Conservation (phyloP, 2,113 vertebrate species). For the Aphyosemion australe region DNA sequence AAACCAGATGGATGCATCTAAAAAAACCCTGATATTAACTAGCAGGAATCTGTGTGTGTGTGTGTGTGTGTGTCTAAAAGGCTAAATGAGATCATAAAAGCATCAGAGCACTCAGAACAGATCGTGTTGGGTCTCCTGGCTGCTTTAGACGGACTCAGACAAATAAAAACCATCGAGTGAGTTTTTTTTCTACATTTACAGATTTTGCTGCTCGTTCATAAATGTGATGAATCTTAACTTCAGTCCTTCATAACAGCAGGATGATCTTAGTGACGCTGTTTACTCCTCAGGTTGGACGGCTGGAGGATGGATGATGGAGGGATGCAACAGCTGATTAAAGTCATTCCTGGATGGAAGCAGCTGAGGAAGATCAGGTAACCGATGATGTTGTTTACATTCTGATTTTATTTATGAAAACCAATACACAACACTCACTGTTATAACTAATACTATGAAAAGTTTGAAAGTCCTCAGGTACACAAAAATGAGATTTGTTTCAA, state of each 20-base stretch:
- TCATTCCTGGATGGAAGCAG: conserved; percentile 75
- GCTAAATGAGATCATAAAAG: conserved; percentile 71
- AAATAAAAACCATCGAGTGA: conserved; percentile 81
- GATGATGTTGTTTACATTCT: no score
- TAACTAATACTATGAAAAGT: no score
- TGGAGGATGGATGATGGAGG: conserved; percentile 81
- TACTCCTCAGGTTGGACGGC: conserved; percentile 79
- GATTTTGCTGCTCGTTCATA: no score
- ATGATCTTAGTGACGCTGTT: neutral
- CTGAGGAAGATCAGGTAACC: conserved; percentile 83
- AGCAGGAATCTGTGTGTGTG: conserved; percentile 20
- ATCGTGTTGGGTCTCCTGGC: conserved; percentile 54
- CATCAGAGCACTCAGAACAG: conserved; percentile 5
- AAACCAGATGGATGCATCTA: no score
- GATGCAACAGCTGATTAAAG: conserved; percentile 70
- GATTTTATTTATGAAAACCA: no score
- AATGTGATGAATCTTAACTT: neutral
- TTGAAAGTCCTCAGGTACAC: no score
- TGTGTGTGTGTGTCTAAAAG: conserved; percentile 64
- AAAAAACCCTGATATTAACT: no score
- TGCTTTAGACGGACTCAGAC: conserved; percentile 64
- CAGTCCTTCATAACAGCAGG: neutral
- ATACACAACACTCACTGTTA: no score
- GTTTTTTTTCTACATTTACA: conserved; percentile 24
- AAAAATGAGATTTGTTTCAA: no score